These are phyloP conservation scores for Carlito syrichta DNA, from an alignment of 2,113 vertebrate species.

Conservation along the genomic window DNA sequence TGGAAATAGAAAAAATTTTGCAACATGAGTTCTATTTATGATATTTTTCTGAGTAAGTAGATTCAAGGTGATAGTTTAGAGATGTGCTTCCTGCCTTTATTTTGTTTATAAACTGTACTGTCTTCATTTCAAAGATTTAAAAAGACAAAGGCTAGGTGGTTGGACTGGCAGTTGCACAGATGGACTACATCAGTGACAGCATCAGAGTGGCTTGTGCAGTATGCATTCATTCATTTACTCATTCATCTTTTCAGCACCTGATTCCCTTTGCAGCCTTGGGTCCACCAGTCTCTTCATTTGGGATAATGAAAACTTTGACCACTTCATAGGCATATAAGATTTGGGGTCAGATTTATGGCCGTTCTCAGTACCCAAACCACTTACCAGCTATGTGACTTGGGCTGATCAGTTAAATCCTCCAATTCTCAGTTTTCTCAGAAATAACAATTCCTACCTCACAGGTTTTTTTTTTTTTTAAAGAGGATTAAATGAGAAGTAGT, in stretches of 20 bases:
- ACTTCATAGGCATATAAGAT: background rate
- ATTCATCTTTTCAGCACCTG: background rate
- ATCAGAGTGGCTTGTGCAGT: background rate
- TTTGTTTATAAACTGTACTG: background rate
- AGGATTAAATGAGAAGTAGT: background rate
- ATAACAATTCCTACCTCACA: background rate
- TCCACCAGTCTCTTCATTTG: background rate
- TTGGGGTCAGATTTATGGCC: background rate
- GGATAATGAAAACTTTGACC: background rate
- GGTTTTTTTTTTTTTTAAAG: background rate
- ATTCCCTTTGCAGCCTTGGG: background rate
- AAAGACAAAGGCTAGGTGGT: background rate
- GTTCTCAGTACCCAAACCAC: background rate
- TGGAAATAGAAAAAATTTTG: background rate
- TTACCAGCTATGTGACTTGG: background rate
- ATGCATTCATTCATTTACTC: background rate
- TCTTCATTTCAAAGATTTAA: background rate
- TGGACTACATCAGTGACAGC: background rate
- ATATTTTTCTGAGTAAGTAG: background rate
- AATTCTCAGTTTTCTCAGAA: slow-evolving; percentile 1
- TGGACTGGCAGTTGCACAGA: background rate
- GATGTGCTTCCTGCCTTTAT: background rate
- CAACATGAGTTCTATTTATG: background rate
- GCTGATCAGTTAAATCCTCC: background rate
- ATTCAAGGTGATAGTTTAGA: background rate